A percentile compares a stretch with the other conserved stretches of the same genome.
Conservation (phyloP, 2,113 vertebrate species). For the Osmerus eperlanus region DNA sequence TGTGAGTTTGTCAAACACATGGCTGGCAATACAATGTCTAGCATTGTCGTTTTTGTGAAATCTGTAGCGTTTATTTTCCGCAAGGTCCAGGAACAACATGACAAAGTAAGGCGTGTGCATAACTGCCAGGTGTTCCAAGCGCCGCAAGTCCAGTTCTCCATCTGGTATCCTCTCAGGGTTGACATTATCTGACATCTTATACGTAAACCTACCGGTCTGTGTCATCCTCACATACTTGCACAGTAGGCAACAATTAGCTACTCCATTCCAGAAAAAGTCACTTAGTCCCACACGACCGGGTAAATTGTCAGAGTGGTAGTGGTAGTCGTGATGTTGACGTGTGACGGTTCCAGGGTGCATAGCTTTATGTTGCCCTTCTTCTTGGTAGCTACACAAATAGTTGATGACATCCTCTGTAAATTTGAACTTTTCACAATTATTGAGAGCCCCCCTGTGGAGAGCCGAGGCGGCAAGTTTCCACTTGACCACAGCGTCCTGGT, state of each 20-base stretch:
- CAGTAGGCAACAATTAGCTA: neutral
- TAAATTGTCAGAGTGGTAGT: neutral
- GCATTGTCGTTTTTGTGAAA: neutral
- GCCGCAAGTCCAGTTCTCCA: neutral
- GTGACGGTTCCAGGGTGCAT: neutral
- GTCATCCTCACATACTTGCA: neutral
- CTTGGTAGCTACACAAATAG: neutral
- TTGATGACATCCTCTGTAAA: neutral
- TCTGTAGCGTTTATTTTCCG: neutral
- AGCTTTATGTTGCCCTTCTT: neutral
- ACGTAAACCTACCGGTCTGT: too few species aligned
- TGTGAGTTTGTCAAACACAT: neutral
- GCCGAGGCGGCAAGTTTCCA: neutral
- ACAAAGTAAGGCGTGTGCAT: neutral
- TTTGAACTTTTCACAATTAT: neutral
- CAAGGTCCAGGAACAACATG: neutral
- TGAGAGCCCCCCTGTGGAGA: constrained; percentile 6
- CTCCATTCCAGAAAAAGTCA: neutral
- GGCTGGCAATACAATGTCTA: constrained; percentile 7
- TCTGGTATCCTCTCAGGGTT: neutral
- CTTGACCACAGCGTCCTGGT: constrained; percentile 7
- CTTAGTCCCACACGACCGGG: neutral
- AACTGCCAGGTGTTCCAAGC: neutral
- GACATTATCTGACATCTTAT: too few species aligned
- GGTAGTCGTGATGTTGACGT: neutral